Conservation (phyloP, 1,140 invertebrate species). For the Zeugodacus cucurbitae region DNA sequence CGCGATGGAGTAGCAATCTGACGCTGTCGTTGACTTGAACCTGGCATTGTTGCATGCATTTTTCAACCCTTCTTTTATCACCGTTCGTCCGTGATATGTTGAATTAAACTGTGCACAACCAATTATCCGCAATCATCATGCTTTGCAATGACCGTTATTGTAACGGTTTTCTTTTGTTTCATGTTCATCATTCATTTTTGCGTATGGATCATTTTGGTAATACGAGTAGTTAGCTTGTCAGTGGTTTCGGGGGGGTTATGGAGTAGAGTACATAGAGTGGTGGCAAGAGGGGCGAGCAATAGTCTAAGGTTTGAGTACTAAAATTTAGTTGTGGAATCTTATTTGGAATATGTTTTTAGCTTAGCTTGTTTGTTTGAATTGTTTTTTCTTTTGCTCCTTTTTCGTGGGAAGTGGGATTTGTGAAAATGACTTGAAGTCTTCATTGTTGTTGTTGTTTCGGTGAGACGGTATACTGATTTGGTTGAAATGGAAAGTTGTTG, state of each 20-base stretch:
- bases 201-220: neutral
- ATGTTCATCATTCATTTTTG: neutral
- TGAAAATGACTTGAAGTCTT: constrained; percentile 18
- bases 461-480: neutral
- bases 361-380: neutral
- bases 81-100: constrained; percentile 29
- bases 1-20: neutral
- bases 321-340: neutral
- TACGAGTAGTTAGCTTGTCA: neutral
- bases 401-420: neutral
- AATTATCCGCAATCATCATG: constrained; percentile 66
- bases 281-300: neutral
- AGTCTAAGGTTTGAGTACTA: neutral
- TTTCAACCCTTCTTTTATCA: constrained; percentile 38
- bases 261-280: neutral
- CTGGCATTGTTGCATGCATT: constrained; percentile 15
- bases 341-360: neutral
- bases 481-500: neutral
- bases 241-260: neutral
- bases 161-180: neutral
- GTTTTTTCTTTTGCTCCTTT: neutral
- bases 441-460: neutral
- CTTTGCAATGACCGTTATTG: constrained; percentile 43
- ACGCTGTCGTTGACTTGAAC: constrained; percentile 43
- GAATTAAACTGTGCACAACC: constrained; percentile 60